Base-by-base conservation (phyloP, 2,797 vertebrate species). In the Botia almorhae region DNA sequence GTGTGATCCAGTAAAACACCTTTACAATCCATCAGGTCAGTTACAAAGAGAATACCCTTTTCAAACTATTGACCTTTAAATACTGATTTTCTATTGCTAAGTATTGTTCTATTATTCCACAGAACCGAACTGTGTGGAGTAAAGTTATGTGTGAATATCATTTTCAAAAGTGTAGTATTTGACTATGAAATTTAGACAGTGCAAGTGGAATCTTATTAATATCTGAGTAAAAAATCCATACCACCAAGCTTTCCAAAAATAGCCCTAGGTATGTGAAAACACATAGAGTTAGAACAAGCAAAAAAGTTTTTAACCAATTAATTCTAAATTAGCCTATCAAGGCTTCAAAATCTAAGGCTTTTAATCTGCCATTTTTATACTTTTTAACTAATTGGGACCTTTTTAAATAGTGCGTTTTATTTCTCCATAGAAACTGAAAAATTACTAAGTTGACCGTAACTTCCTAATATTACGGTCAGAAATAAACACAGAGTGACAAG, bases 81-180 rank as follows among this genome's bases (percentile, higher is more conserved):
- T 29, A 33, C 0, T 14, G 17, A 33, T 55, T 19, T 39, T 7
- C 69, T 36, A 26, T 33, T 39, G 11, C 55, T 33, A 12, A 50
- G 16, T 16, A 55, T 36, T 33, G 50, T 10, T 36, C 21, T 69
- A 29, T 51, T 69, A 16, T 70, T 70, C 23, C 48, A 48, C 46
- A 48, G 46, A 48, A 48, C 8, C 12, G 3, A 70, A 53, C 16
- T 12, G 8, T 53, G 69, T 0, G 26, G 23, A 53, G 69, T 33
- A 19, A 71, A 55, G 16, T 71, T 71, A 13, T 71, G 50, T 29
- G 48, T 55, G 8, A 69, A 69, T 36, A 70, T 50, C 2, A 69
- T 69, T 51, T 69, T 53, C 68, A 69, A 51, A 69, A 69, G 7
- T 7, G 21, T 8, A 69, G 46, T 26, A 51, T 17, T 51, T 70